These are phyloP conservation scores for Cinara cedri DNA, from an alignment of 2,888 invertebrate genomes.

Conservation along the genomic window DNA sequence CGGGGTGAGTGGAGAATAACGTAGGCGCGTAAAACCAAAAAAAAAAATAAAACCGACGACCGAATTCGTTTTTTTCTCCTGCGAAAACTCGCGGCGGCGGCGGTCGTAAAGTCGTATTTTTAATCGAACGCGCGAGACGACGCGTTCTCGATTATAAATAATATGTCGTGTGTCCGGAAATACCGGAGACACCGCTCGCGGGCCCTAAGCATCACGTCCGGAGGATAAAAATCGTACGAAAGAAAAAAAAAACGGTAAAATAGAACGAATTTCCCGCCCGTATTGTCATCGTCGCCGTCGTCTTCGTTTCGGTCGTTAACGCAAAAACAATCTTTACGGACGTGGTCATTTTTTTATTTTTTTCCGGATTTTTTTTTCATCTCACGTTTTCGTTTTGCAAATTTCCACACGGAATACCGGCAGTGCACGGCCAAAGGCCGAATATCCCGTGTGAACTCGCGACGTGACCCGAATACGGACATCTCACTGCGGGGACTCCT, in stretches of 20 bases:
- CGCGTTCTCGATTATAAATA: too few species aligned
- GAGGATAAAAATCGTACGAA: too few species aligned
- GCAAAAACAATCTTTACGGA: slow-evolving; percentile 11
- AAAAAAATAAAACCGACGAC: too few species aligned
- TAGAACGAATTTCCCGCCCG: not conserved
- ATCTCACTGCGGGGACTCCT: not conserved
- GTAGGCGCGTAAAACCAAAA: too few species aligned
- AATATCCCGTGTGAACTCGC: not conserved
- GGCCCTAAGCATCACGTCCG: not conserved
- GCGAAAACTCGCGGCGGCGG: not conserved
- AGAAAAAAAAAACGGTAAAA: not conserved
- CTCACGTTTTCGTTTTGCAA: slow-evolving; percentile 25
- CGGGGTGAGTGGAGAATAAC: too few species aligned
- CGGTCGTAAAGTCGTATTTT: slow-evolving; percentile 5
- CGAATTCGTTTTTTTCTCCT: too few species aligned
- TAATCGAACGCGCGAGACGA: slow-evolving; percentile 1
- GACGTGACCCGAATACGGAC: slow-evolving; percentile 27
- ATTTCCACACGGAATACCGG: slow-evolving; percentile 13
- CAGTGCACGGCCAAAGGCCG: not conserved
- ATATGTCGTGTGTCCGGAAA: not conserved
- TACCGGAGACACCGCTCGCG: not conserved
- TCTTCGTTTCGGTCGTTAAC: not conserved
- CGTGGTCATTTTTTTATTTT: not conserved
- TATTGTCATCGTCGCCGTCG: not conserved
- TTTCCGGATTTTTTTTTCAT: not conserved